phyloP scores from a whole-genome alignment of 2,888 invertebrate species.

The Sesia bembeciformis region DNA sequence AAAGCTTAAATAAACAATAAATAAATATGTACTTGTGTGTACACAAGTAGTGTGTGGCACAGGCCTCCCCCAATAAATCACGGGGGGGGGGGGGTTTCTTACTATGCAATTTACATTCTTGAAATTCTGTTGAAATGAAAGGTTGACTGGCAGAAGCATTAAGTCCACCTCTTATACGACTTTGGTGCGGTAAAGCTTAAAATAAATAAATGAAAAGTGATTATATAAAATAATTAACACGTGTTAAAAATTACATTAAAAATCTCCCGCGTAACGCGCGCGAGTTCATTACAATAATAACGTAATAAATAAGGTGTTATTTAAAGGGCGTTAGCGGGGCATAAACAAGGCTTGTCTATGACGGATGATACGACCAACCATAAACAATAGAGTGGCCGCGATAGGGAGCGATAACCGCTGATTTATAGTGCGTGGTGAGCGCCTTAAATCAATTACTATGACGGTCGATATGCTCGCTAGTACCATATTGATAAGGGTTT shows the following conservation, averaged over 20 bases:
- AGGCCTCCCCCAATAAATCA: too few species aligned
- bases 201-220: too few species aligned
- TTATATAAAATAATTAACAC: too few species aligned
- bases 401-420: conserved; percentile 50
- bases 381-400: conserved; percentile 50
- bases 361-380: conserved; percentile 47
- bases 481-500: not conserved
- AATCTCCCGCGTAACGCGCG: conserved; percentile 1
- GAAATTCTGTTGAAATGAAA: too few species aligned
- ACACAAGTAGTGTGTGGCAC: too few species aligned
- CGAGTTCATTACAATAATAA: conserved; percentile 5
- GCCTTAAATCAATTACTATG: conserved; percentile 53
- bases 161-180: too few species aligned
- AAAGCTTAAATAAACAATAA: too few species aligned
- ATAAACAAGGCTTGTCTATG: conserved; percentile 29
- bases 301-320: conserved; percentile 1
- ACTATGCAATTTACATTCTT: too few species aligned
- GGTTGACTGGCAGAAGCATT: too few species aligned
- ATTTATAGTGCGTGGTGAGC: conserved; percentile 43
- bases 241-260: conserved; percentile 4
- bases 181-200: too few species aligned
- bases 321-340: conserved; percentile 15
- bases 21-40: too few species aligned
- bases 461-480: conserved; percentile 1
- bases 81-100: too few species aligned